Evolutionary conservation across 2,113 vertebrate genomes (phyloP), one percentile per base, ranked within the genome.

Genomic region (Triplophysa rosa): DNA sequence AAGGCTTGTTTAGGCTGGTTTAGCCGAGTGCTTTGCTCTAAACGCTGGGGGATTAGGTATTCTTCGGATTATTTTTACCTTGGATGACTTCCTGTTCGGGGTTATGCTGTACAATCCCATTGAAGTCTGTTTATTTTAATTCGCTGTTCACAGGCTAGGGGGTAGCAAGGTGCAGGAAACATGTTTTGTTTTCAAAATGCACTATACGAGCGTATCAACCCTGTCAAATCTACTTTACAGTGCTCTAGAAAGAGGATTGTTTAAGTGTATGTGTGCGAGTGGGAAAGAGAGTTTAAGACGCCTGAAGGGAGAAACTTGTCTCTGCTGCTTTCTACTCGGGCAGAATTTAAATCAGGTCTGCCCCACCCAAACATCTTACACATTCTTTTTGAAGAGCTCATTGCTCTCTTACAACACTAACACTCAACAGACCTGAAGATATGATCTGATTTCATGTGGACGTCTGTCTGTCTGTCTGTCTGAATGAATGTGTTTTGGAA

Each of bases 281-380:
- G 67, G 26, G 77, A 42, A 66, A 56, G 13, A 67, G 76, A 16
- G 3, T 13, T 19, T 66, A 52, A 40, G 65, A 19, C 56, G 74
- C 78, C 78, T 76, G 14, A 68, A 84, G 86, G 62, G 24, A 80
- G 75, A 83, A 64, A 70, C 76, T 87, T 42, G 75, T 78, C 80
- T 81, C 82, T 83, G 71, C 69, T 62, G 33, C 67, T 82, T 77
- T 67, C 64, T 81, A 86, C 84, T 85, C 78, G 47, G 54, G 80
- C 84, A 82, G 86, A 85, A 87, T 88, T 84, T 86, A 75, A 88
- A 84, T 86, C 17, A 74, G 82, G 45, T 69, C 69, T 67, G 71
- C 82, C 81, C 68, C 68, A 80, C 82, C 83, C 62, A n/a, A 19
- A 42, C 72, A 70, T 81, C 76, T 85, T 78, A 67, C 61, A 49